Base-by-base conservation (phyloP, 2,797 vertebrate species). In the Anguilla marmorata region DNA sequence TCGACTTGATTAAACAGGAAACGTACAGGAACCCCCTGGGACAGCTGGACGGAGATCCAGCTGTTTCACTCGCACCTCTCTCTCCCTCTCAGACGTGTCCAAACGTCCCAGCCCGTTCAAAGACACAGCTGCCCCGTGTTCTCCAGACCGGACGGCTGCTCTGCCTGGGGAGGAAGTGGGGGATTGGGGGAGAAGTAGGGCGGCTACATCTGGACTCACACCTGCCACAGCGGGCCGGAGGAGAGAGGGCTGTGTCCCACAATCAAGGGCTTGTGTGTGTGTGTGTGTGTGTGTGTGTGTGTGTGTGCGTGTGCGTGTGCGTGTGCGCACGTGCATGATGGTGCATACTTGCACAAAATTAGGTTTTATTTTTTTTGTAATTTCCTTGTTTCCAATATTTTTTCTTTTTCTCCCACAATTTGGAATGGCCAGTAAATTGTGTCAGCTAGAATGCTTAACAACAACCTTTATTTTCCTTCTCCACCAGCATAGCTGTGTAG, bases 101-200 rank as follows among this genome's bases (percentile, higher is more conserved):
- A 96, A 95, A 95, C 96, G 95, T 95, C 94, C 92, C 94, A 95
- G 95, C 94, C 93, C 92, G 91, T 89, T 89, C 88, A 87, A 24
- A 87, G 90, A 91, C 90, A 92, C 95, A 96, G 95, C 95, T 96
- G 95, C 93, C 93, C 91, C 92, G 94, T 91, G 90, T 90, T 93
- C 93, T 91, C 92, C 90, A 91, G 94, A 94, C 93, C 91, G 90
- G 92, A 93, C 90, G 89, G 89, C 90, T 87, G 85, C 89, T 89
- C 85, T 88, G 56, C 88, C 52, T 87, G 80, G 85, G 87, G 86
- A 91, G 90, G 86, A 90, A 88, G 87, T 88, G 72, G 72, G 33
- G 89, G 90, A 92, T 90, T 85, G 85, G 91, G 85, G 89, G 87
- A 88, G 88, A 87, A 87, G 48, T 33, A 86, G 88, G 90, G 91